Evolutionary conservation across 2,888 invertebrate genomes (phyloP), one percentile per base, ranked within the genome.

Genomic region (Helicoverpa assulta): DNA sequence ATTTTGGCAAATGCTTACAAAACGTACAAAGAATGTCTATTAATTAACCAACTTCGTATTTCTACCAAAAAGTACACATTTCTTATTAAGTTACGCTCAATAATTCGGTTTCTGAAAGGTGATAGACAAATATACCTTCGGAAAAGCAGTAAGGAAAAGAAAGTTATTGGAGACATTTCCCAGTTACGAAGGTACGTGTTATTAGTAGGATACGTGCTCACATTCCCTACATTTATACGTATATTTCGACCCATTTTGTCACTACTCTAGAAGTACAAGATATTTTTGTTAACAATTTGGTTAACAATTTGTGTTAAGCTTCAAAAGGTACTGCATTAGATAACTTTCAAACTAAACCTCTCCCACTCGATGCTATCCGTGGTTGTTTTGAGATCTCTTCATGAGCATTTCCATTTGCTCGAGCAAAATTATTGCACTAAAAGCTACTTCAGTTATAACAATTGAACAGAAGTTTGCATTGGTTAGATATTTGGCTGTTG

Each of bases 191-290:
- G 16, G 14, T 18, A 62, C 62, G 47, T 69, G 52, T 29, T 58
- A 58, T 76, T 70, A 56, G 69, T 12, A 21, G n/a, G 43, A 52
- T 51, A 63, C 59, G 56, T 76, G 19, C 37, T 47, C 76, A 54
- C 53, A 33, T 61, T 43, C n/a, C n/a, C 5, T 37, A 0, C 0
- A n/a, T 4, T 40, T n/a, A 53, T 66, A 65, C 54, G 68, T 67
- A 47, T 10, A 29, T 43, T 67, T 59, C 63, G 56, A 76, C 73
- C 55, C 59, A 19, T 33, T 37, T 63, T 47, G 19, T 50, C 47
- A 21, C 51, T 52, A 29, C 66, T 47, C 16, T 26, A 18, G 18
- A 29, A 12, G 58, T 29, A 40, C 21, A 18, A 73, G 66, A 21
- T 53, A 54, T 74, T 37, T n/a, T 50, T n/a, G n/a, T n/a, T n/a